Conservation (phyloP, 1,140 invertebrate genomes). For the Maniola jurtina region DNA sequence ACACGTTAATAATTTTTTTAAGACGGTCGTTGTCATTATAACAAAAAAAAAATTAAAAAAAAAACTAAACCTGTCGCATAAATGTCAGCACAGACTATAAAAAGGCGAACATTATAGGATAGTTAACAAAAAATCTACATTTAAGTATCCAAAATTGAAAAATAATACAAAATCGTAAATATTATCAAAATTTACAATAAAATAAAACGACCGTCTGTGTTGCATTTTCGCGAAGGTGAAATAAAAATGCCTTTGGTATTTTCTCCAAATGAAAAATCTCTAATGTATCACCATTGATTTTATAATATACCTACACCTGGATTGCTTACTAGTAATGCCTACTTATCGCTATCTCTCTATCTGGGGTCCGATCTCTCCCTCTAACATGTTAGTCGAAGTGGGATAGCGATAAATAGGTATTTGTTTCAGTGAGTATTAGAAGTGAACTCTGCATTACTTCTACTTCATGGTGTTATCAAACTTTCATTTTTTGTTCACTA, state of each 20-base stretch:
- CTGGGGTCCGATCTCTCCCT: no score
- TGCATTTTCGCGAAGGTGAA: slow-evolving; percentile 69
- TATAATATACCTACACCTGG: no score
- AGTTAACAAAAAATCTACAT: slow-evolving; percentile 12
- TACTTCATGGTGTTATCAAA: no score
- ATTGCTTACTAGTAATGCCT: no score
- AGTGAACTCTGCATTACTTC: no score
- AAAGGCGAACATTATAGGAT: slow-evolving; percentile 28
- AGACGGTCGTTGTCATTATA: slow-evolving; percentile 51
- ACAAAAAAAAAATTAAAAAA: slow-evolving; percentile 34
- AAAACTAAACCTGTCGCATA: slow-evolving; percentile 55
- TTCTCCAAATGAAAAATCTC: background rate
- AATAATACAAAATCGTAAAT: slow-evolving; percentile 24
- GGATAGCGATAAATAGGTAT: no score
- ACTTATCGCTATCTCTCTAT: no score
- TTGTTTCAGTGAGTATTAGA: no score
- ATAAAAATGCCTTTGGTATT: slow-evolving; percentile 44
- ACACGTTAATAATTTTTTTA: slow-evolving; percentile 54
- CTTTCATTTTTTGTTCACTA: no score
- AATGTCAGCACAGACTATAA: slow-evolving; percentile 73
- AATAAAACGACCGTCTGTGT: slow-evolving; percentile 71
- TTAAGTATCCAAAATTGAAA: slow-evolving; percentile 18
- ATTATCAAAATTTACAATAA: slow-evolving; percentile 27
- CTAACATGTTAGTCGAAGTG: no score
- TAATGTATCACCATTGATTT: background rate